Evolutionary conservation across 2,797 vertebrate genomes (phyloP).

Genomic region (Myotis myotis): DNA sequence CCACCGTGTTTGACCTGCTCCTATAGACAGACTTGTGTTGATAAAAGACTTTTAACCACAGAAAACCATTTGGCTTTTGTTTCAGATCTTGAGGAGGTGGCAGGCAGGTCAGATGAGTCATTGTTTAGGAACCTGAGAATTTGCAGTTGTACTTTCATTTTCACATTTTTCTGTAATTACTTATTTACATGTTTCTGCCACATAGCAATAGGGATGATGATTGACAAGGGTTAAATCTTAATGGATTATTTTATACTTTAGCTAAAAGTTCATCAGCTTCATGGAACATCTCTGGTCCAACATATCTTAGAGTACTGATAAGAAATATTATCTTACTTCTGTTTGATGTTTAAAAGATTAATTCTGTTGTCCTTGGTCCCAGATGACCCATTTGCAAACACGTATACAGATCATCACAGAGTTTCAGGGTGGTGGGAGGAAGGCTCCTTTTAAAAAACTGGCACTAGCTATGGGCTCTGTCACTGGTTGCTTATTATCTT

Average conservation of each 20-base stretch:
- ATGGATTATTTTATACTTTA: not conserved
- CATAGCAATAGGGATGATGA: not conserved
- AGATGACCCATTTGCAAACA: constrained; percentile 9
- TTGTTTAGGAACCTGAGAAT: not conserved
- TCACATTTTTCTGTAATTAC: constrained; percentile 7
- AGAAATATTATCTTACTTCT: constrained; percentile 36
- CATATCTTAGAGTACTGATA: not conserved
- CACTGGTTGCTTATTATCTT: not conserved
- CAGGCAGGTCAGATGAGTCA: constrained; percentile 4
- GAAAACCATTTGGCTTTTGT: constrained; percentile 11
- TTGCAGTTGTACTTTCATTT: constrained; percentile 9
- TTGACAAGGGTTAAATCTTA: not conserved
- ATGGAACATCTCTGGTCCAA: not conserved
- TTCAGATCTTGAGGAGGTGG: not conserved
- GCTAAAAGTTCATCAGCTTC: constrained; percentile 34
- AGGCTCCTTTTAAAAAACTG: not conserved
- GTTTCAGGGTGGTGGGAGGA: not conserved
- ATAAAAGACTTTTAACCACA: not conserved
- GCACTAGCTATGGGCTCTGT: not conserved
- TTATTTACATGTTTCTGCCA: constrained; percentile 32
- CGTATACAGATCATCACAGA: not conserved
- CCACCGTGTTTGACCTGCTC: not conserved
- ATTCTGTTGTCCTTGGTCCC: constrained; percentile 4
- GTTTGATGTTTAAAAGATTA: constrained; percentile 41
- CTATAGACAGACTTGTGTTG: not conserved